Percentiles rank a stretch among this genome's conserved stretches.
Conservation (phyloP, 2,797 vertebrate genomes). For the Eulemur rubriventer region DNA sequence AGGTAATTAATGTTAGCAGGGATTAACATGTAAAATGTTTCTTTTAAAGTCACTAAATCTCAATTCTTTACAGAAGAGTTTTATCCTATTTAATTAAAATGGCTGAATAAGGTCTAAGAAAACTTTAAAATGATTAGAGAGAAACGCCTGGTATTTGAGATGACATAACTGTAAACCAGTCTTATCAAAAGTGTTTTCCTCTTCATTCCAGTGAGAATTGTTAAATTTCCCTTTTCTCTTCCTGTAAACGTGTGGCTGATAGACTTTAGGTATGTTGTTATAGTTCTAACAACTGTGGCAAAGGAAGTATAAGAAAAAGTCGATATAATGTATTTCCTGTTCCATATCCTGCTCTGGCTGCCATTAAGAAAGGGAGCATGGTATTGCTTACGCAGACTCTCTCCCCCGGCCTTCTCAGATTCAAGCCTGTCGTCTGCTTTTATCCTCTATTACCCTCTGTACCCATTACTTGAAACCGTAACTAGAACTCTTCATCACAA, state of each 20-base stretch:
- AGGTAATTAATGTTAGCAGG: conserved; percentile 9
- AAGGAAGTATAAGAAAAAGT: background rate
- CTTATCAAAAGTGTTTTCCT: background rate
- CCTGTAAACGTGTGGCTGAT: background rate
- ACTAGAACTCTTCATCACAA: background rate
- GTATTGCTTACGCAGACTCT: background rate
- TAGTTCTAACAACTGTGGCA: background rate
- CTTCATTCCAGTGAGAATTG: background rate
- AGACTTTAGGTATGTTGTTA: background rate
- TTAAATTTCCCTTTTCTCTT: background rate
- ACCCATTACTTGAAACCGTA: background rate
- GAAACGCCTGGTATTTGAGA: background rate
- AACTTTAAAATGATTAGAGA: conserved; percentile 6
- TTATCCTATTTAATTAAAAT: background rate
- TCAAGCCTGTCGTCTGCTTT: background rate
- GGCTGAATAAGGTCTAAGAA: background rate
- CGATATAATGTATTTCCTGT: background rate
- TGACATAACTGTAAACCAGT: background rate
- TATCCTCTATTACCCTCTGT: background rate
- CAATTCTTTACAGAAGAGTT: background rate
- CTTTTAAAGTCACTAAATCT: conserved; percentile 29
- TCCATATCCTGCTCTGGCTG: background rate
- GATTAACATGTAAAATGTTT: background rate
- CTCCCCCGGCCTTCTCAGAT: background rate
- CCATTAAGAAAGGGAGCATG: background rate